phyloP scores from a whole-genome alignment of 2,797 vertebrate genomes.

The Accipiter badius region DNA sequence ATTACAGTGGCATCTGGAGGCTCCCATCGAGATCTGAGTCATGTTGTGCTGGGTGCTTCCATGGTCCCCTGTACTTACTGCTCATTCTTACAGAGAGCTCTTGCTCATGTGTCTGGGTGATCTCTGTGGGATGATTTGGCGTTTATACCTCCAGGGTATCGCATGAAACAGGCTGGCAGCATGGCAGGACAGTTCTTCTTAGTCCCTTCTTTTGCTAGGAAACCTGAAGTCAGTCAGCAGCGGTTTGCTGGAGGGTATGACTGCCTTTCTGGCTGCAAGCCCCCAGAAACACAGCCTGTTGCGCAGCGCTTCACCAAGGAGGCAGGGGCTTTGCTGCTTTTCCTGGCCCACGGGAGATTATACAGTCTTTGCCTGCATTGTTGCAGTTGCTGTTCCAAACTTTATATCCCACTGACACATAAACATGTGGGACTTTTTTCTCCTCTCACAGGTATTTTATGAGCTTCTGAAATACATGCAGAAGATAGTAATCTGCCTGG shows the following conservation, averaged over 20 bases:
- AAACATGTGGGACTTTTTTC: neutral
- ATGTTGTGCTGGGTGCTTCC: neutral
- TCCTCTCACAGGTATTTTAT: neutral
- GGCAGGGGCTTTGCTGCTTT: neutral
- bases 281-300: neutral
- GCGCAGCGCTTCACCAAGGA: neutral
- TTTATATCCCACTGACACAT: neutral
- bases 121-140: neutral
- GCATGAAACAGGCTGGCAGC: neutral
- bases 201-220: neutral
- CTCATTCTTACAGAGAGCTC: neutral
- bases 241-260: neutral
- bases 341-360: neutral
- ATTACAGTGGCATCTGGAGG: slow-evolving; percentile 21
- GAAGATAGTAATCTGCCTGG: neutral
- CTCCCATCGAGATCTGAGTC: neutral
- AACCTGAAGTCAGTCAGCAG: neutral
- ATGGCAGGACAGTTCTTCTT: neutral
- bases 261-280: neutral
- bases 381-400: neutral
- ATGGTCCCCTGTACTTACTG: neutral
- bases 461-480: neutral
- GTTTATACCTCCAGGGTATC: neutral
- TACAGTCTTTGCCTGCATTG: neutral
- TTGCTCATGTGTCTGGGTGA: neutral